Evolutionary conservation across 2,113 vertebrate species (phyloP).

Genomic region (Struthidea cinerea): DNA sequence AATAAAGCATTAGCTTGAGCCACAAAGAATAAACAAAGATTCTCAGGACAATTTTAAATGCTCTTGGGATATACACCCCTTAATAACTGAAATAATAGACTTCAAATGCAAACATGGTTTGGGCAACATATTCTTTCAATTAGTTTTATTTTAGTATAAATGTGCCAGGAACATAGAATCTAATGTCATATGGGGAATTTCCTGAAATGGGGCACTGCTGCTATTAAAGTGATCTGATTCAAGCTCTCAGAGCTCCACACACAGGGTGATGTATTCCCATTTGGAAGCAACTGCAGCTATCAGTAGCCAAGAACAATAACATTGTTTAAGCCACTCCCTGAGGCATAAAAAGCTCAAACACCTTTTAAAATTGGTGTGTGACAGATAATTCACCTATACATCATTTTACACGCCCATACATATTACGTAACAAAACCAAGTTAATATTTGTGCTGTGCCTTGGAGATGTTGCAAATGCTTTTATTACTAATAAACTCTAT

Average conservation of each 20-base stretch:
- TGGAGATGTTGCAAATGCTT: background rate
- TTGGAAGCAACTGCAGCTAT: background rate
- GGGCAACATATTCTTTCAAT: background rate
- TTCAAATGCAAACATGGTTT: background rate
- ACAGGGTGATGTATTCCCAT: background rate
- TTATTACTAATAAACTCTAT: slow-evolving; percentile 8
- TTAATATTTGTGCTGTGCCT: background rate
- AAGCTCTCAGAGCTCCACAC: background rate
- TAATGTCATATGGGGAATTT: background rate
- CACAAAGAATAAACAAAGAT: slow-evolving; percentile 17
- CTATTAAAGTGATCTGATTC: background rate
- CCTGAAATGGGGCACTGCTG: background rate
- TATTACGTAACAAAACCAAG: background rate
- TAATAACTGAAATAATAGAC: background rate
- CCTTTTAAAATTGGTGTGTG: background rate
- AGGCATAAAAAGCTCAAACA: background rate
- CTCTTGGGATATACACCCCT: slow-evolving; percentile 10
- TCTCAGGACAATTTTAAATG: slow-evolving; percentile 23
- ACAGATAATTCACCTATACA: background rate
- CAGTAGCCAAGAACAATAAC: background rate
- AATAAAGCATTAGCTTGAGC: slow-evolving; percentile 24
- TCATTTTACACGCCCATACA: background rate
- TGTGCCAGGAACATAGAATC: background rate
- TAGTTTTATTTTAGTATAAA: background rate
- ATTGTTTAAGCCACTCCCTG: background rate